These are phyloP conservation scores for Oryctes rhinoceros DNA, from an alignment of 1,140 invertebrate genomes.

Conservation along the genomic window DNA sequence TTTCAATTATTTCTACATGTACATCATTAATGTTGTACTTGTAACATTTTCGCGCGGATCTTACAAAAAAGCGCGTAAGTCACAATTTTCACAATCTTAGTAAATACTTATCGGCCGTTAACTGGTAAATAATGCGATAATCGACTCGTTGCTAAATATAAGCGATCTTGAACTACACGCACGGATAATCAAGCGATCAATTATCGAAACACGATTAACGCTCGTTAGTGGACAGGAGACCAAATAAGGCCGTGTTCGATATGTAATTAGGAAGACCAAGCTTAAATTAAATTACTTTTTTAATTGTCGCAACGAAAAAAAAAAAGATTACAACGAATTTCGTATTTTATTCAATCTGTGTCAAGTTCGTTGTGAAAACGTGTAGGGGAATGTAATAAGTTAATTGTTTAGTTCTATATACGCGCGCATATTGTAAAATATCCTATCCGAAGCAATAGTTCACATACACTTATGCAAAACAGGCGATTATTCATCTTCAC, in stretches of 20 bases:
- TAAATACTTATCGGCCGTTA: too few relatives aligned
- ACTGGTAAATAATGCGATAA: too few relatives aligned
- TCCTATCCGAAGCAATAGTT: conserved; percentile 4
- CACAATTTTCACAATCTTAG: too few relatives aligned
- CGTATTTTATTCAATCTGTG: background rate
- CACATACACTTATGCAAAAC: background rate
- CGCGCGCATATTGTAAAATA: background rate
- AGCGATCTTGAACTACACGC: background rate
- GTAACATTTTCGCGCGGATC: too few relatives aligned
- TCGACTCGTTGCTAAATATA: too few relatives aligned
- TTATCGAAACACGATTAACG: background rate
- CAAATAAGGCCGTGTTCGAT: background rate
- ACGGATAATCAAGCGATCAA: background rate
- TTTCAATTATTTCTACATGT: too few relatives aligned
- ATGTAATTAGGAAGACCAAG: background rate
- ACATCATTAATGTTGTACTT: too few relatives aligned
- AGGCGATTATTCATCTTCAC: background rate
- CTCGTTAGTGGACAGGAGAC: background rate
- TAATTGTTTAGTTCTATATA: too few relatives aligned
- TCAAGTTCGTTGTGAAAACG: conserved; percentile 21
- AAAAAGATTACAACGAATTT: background rate
- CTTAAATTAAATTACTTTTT: conserved; percentile 4
- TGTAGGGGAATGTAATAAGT: too few relatives aligned
- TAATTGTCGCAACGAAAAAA: background rate
- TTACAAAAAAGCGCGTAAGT: too few relatives aligned